phyloP scores from a whole-genome alignment of 2,888 invertebrate genomes.

The Acrobasis consociella region DNA sequence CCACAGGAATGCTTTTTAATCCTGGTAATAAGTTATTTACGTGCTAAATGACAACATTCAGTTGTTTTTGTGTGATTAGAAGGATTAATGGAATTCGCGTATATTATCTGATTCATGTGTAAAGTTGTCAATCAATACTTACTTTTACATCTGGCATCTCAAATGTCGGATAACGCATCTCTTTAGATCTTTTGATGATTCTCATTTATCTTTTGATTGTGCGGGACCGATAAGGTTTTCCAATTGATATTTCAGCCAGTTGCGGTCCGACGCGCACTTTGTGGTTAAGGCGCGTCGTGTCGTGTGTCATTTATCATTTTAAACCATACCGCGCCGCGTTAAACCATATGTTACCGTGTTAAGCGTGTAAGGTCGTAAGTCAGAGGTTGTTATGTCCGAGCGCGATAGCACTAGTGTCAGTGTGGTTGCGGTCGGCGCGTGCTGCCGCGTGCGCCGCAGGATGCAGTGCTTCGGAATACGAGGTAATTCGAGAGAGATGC shows the following conservation, averaged over 20 bases:
- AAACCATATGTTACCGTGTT: conserved; percentile 16
- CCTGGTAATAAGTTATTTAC: too few species aligned
- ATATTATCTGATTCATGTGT: conserved; percentile 19
- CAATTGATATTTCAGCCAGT: conserved; percentile 55
- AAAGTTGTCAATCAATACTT: neutral
- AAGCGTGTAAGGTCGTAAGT: conserved; percentile 54
- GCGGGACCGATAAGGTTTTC: conserved; percentile 57
- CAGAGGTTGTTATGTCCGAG: conserved; percentile 69
- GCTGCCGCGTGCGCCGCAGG: conserved; percentile 74
- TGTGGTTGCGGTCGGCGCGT: conserved; percentile 60
- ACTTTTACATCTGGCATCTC: conserved; percentile 12
- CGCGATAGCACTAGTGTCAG: conserved; percentile 67
- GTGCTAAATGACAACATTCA: too few species aligned
- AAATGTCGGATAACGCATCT: conserved; percentile 42
- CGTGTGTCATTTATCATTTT: conserved; percentile 19
- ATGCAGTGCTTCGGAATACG: conserved; percentile 79
- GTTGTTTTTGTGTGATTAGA: too few species aligned
- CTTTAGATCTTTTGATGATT: conserved; percentile 51
- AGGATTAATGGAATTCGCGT: neutral
- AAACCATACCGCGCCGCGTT: conserved; percentile 8
- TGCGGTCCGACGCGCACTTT: conserved; percentile 55
- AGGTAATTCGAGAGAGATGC: conserved; percentile 51
- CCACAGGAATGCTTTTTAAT: too few species aligned
- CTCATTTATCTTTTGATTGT: conserved; percentile 61
- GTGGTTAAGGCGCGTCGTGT: conserved; percentile 38